Percentiles rank a stretch among this genome's conserved stretches.
These are phyloP conservation scores for Thrips palmi DNA, from an alignment of 1,140 invertebrate genomes.

Conservation along the genomic window DNA sequence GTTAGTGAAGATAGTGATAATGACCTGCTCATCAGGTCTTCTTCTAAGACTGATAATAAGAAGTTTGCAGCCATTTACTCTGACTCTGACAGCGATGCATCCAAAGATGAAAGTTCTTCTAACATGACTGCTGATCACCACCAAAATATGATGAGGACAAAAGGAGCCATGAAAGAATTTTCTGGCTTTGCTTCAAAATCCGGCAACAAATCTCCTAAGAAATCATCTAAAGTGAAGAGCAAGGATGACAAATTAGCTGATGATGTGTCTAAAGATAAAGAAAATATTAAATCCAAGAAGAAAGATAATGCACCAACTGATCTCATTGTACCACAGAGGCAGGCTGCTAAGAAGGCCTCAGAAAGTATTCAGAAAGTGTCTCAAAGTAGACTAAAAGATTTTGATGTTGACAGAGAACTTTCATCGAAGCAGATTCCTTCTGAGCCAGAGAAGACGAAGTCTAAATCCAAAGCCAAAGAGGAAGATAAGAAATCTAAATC, in stretches of 20 bases:
- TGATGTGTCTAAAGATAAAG: slow-evolving; percentile 27
- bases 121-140: slow-evolving; percentile 24
- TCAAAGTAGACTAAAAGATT: slow-evolving; percentile 17
- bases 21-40: slow-evolving; percentile 36
- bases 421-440: slow-evolving; percentile 12
- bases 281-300: slow-evolving; percentile 34
- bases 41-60: slow-evolving; percentile 19
- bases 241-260: slow-evolving; percentile 26
- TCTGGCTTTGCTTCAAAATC: slow-evolving; percentile 23
- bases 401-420: slow-evolving; percentile 11
- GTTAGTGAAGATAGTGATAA: slow-evolving; percentile 47
- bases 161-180: slow-evolving; percentile 69
- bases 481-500: slow-evolving; percentile 12
- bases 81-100: slow-evolving; percentile 39
- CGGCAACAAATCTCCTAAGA: slow-evolving; percentile 17
- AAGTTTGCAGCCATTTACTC: slow-evolving; percentile 46
- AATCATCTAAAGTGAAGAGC: slow-evolving; percentile 22
- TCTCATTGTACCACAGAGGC: slow-evolving; percentile 74
- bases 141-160: slow-evolving; percentile 43
- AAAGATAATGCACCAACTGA: slow-evolving; percentile 51
- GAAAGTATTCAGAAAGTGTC: slow-evolving; percentile 59
- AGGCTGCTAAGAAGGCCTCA: slow-evolving; percentile 77
- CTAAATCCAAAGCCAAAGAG: slow-evolving; percentile 14
- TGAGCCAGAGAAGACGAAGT: slow-evolving; percentile 15
- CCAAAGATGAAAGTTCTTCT: slow-evolving; percentile 22